phyloP scores from a whole-genome alignment of 2,797 vertebrate genomes.

The Carduelis carduelis region DNA sequence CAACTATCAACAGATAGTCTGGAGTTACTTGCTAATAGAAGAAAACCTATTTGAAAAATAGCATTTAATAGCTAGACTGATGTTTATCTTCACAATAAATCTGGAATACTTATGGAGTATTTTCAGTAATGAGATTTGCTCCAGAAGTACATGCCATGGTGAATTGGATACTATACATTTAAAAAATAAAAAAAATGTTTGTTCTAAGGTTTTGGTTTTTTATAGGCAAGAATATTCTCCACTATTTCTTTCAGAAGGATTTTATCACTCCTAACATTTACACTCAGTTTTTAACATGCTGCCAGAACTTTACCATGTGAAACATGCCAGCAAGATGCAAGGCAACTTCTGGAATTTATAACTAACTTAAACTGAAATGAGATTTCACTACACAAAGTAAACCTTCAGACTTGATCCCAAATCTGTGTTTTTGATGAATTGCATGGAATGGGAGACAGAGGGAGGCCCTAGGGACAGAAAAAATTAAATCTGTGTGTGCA shows the following conservation, averaged over 20 bases:
- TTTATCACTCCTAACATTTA: not conserved
- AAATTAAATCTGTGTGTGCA: not conserved
- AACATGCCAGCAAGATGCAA: not conserved
- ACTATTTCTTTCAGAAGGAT: not conserved
- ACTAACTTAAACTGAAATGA: not conserved
- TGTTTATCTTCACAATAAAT: not conserved
- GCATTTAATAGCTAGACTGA: not conserved
- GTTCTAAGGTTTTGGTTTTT: not conserved
- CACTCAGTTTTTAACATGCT: not conserved
- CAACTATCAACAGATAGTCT: not conserved
- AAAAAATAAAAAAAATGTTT: not conserved
- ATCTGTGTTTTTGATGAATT: not conserved
- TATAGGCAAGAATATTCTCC: not conserved
- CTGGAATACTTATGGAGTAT: not conserved
- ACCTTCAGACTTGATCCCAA: not conserved
- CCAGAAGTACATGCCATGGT: not conserved
- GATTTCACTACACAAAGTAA: not conserved
- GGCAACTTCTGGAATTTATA: not conserved
- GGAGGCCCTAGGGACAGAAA: not conserved
- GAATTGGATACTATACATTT: not conserved
- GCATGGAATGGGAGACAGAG: not conserved
- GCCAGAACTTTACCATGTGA: not conserved
- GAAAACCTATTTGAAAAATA: not conserved
- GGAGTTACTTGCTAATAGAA: not conserved
- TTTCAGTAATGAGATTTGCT: not conserved